These are phyloP conservation scores for Scyliorhinus canicula DNA, from an alignment of 2,797 vertebrate species.

Conservation along the genomic window DNA sequence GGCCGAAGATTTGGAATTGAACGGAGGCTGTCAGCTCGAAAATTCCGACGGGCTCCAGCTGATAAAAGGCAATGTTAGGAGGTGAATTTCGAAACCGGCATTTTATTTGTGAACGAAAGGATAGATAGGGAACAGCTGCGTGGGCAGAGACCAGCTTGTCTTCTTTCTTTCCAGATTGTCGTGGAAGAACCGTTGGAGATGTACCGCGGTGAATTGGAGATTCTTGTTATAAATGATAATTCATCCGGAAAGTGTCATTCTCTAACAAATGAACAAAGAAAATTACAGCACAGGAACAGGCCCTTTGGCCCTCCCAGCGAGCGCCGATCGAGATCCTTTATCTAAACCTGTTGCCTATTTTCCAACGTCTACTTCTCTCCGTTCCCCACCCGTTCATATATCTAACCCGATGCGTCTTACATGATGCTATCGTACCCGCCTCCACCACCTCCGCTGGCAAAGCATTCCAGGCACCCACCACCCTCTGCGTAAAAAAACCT, in stretches of 20 bases:
- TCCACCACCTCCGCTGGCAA: no score
- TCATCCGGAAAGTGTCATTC: conserved; percentile 42
- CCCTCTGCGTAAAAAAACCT: no score
- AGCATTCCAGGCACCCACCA: no score
- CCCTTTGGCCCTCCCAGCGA: no score
- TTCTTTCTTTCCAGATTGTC: conserved; percentile 47
- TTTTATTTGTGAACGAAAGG: conserved; percentile 46
- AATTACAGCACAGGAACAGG: no score
- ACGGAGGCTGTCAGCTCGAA: conserved; percentile 33
- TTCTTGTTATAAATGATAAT: conserved; percentile 64
- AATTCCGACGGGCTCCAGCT: conserved; percentile 45
- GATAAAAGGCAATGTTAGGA: conserved; percentile 45
- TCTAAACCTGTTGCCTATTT: no score
- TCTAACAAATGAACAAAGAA: conserved; percentile 53
- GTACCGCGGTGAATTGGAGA: conserved; percentile 56
- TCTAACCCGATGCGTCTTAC: no score
- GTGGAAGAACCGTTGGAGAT: conserved; percentile 52
- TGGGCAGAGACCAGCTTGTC: conserved; percentile 45
- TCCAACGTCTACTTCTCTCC: no score
- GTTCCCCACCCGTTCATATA: no score
- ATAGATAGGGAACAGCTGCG: conserved; percentile 52
- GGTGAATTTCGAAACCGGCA: conserved; percentile 46
- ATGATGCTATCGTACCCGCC: no score
- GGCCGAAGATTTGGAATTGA: neutral
- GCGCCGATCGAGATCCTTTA: no score